These are phyloP conservation scores for Muscidifurax raptorellus DNA, from an alignment of 1,140 invertebrate species.

Conservation along the genomic window DNA sequence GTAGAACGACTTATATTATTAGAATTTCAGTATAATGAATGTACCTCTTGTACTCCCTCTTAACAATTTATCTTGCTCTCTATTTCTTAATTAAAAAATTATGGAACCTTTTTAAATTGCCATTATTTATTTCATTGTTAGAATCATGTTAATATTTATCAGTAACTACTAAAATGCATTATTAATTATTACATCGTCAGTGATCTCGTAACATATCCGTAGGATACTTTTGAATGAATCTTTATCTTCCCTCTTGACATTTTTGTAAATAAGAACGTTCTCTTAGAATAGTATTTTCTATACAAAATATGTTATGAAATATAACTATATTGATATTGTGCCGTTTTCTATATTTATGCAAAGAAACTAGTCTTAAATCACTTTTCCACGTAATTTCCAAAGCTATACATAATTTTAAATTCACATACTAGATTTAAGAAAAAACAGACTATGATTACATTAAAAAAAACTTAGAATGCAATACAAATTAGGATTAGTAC, in stretches of 20 bases:
- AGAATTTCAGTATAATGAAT: neutral
- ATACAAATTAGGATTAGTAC: neutral
- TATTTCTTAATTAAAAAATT: neutral
- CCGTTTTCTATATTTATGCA: conserved; percentile 30
- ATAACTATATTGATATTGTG: conserved; percentile 11
- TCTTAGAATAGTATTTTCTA: conserved; percentile 30
- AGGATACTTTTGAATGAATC: neutral
- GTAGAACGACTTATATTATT: too few relatives aligned
- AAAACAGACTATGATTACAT: neutral
- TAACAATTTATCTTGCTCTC: neutral
- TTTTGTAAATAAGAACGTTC: conserved; percentile 25
- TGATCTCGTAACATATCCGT: neutral
- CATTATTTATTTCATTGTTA: neutral
- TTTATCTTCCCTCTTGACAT: neutral
- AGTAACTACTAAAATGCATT: neutral
- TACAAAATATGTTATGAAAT: conserved; percentile 11
- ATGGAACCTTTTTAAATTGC: neutral
- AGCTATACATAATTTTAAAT: conserved; percentile 21
- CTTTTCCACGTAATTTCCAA: conserved; percentile 8
- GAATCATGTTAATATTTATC: neutral
- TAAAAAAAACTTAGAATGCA: neutral
- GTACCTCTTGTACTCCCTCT: neutral
- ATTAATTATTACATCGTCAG: neutral
- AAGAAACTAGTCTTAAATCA: conserved; percentile 39
- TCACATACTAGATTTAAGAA: neutral